These are phyloP conservation scores for Nesoenas mayeri DNA, from an alignment of 2,113 vertebrate species.

Conservation along the genomic window DNA sequence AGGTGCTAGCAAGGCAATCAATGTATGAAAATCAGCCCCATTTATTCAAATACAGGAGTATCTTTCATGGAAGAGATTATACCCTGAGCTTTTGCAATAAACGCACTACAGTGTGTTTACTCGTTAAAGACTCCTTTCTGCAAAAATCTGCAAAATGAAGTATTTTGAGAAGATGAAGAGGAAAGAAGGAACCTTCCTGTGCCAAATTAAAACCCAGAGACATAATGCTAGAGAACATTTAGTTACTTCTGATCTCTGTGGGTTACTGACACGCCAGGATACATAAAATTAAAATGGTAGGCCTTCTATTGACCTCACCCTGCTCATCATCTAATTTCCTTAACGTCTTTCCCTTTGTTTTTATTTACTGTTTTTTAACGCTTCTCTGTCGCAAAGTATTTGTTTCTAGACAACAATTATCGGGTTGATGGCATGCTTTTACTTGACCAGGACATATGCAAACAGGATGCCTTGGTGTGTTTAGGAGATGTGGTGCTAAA, in stretches of 20 bases:
- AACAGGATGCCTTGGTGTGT: background rate
- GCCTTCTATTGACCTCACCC: background rate
- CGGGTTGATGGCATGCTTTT: background rate
- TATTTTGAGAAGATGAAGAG: background rate
- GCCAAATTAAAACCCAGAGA: conserved; percentile 11
- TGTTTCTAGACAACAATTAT: background rate
- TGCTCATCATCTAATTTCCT: background rate
- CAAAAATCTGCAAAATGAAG: conserved; percentile 13
- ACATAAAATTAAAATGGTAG: background rate
- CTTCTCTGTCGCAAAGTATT: background rate
- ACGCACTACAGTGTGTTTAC: background rate
- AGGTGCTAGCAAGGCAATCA: background rate
- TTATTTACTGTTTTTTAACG: background rate
- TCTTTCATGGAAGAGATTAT: background rate
- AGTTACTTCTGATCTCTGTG: conserved; percentile 16
- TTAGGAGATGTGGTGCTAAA: background rate
- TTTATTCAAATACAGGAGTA: background rate
- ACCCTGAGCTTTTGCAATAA: background rate
- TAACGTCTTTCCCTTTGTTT: background rate
- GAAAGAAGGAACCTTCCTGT: background rate
- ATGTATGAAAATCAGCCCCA: background rate
- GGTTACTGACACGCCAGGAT: background rate
- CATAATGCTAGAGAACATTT: conserved; percentile 24
- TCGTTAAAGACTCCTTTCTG: background rate
- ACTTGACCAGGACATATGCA: background rate